Percentiles rank a stretch among this genome's conserved stretches.
Conservation (phyloP, 2,888 invertebrate genomes). For the Cerceris rybyensis region DNA sequence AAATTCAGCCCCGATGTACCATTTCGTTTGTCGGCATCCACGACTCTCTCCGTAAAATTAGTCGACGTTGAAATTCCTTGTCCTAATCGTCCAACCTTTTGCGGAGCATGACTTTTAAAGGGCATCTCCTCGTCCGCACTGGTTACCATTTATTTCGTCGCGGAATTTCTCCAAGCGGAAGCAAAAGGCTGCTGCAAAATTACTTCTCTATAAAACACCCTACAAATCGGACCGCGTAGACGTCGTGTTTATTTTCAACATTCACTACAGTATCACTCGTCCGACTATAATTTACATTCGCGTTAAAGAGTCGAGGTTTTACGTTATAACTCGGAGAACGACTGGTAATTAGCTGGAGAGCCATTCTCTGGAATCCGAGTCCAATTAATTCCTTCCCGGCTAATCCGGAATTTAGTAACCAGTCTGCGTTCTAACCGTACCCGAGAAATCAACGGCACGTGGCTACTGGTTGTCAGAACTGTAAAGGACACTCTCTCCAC, state of each 20-base stretch:
- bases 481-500: conserved; percentile 52
- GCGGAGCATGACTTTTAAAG: conserved; percentile 61
- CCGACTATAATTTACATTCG: no score
- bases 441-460: conserved; percentile 70
- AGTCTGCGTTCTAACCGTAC: conserved; percentile 62
- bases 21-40: background rate
- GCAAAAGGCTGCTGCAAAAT: no score
- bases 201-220: no score
- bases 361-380: no score
- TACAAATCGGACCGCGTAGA: no score
- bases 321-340: no score
- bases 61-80: conserved; percentile 26
- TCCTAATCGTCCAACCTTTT: conserved; percentile 35
- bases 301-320: no score
- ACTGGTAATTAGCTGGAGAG: no score
- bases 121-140: conserved; percentile 17
- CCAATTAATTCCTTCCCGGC: conserved; percentile 3
- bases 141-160: background rate
- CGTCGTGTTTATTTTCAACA: no score
- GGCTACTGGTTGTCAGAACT: conserved; percentile 64
- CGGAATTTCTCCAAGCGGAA: background rate
- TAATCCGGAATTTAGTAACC: conserved; percentile 15
- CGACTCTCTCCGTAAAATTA: conserved; percentile 13
- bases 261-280: no score
- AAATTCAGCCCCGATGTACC: background rate